These are phyloP conservation scores for Cyclophora albipunctata DNA, from an alignment of 2,888 invertebrate genomes.

Conservation along the genomic window DNA sequence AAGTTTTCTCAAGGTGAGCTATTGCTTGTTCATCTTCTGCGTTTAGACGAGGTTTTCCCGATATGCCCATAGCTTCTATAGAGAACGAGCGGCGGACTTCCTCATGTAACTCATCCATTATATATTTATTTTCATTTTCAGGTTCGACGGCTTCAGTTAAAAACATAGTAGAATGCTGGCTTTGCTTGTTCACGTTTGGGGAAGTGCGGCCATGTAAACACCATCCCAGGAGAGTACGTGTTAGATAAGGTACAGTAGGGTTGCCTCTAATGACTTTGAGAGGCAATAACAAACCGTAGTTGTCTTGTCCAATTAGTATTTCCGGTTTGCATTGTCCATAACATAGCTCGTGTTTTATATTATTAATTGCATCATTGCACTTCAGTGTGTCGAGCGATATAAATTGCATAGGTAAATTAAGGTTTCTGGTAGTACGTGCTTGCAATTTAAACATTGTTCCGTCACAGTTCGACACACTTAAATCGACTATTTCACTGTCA, in stretches of 20 bases:
- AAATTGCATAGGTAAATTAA: constrained; percentile 15
- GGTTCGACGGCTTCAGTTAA: background rate
- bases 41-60: constrained; percentile 10
- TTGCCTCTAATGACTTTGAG: constrained; percentile 8
- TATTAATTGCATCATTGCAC: constrained; percentile 1
- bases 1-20: constrained; percentile 12
- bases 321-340: constrained; percentile 13
- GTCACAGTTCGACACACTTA: background rate
- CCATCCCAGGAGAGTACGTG: constrained; percentile 14
- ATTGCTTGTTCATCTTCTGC: constrained; percentile 6
- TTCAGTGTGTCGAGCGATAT: constrained; percentile 6
- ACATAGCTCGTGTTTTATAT: constrained; percentile 1
- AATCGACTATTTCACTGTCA: background rate
- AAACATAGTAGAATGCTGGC: background rate
- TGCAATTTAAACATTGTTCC: constrained; percentile 5
- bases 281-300: constrained; percentile 12
- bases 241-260: constrained; percentile 10
- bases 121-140: too few relatives aligned
- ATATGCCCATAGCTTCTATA: constrained; percentile 14
- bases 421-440: constrained; percentile 7
- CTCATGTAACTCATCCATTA: constrained; percentile 9
- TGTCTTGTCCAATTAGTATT: constrained; percentile 17
- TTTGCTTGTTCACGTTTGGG: constrained; percentile 10
- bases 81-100: constrained; percentile 14
- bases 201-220: constrained; percentile 7